Conservation (phyloP, 2,113 vertebrate genomes). For the Cheilinus undulatus region DNA sequence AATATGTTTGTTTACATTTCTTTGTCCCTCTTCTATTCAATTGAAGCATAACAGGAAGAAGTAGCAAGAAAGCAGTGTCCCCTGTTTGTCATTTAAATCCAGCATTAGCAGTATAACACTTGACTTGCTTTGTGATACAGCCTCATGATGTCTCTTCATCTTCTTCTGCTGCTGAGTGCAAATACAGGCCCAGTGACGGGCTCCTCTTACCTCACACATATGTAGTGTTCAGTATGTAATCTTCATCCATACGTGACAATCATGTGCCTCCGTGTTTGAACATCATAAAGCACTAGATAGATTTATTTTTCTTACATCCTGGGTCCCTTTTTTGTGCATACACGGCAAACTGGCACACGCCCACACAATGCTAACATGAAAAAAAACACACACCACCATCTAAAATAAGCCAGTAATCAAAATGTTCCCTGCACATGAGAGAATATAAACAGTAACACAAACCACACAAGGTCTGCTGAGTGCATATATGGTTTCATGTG, state of each 20-base stretch:
- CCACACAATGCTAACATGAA: constrained; percentile 31
- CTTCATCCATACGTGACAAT: constrained; percentile 10
- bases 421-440: constrained; percentile 1
- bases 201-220: background rate
- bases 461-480: constrained; percentile 9
- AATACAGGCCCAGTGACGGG: constrained; percentile 3
- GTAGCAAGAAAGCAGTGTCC: no score
- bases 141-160: background rate
- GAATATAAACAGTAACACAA: background rate
- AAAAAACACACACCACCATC: background rate
- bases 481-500: constrained; percentile 9
- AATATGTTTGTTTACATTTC: no score
- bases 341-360: constrained; percentile 51
- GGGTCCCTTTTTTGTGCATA: constrained; percentile 20
- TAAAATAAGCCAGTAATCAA: constrained; percentile 3
- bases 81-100: no score
- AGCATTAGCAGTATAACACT: no score
- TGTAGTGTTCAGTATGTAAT: background rate
- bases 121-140: background rate
- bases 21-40: no score
- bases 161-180: background rate
- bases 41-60: no score
- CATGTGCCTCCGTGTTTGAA: constrained; percentile 19
- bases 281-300: constrained; percentile 23
- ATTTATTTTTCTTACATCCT: constrained; percentile 2